These are phyloP conservation scores for Spodoptera litura DNA, from an alignment of 1,140 invertebrate species.

Conservation along the genomic window DNA sequence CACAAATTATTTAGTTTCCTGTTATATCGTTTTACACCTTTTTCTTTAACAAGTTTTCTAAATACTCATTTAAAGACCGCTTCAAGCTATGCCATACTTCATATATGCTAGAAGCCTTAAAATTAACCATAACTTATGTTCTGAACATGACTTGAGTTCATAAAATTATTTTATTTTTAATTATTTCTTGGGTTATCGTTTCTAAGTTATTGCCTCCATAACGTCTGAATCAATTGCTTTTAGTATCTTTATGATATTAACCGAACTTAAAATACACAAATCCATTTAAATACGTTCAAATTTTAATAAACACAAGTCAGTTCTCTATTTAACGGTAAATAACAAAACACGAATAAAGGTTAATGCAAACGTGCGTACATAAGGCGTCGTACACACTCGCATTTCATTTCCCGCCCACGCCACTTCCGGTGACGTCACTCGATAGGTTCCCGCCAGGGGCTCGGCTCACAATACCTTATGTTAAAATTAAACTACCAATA, in stretches of 20 bases:
- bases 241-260: too few relatives aligned
- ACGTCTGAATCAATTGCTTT: too few relatives aligned
- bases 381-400: constrained; percentile 45
- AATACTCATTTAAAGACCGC: constrained; percentile 3
- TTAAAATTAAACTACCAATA: constrained; percentile 22
- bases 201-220: too few relatives aligned
- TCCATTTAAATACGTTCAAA: too few relatives aligned
- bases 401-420: constrained; percentile 55
- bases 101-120: background rate
- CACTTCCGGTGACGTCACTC: constrained; percentile 53
- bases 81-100: background rate
- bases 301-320: too few relatives aligned
- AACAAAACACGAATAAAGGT: constrained; percentile 26
- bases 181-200: too few relatives aligned
- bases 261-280: too few relatives aligned
- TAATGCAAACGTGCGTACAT: constrained; percentile 38
- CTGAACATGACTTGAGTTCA: too few relatives aligned
- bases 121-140: too few relatives aligned
- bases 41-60: background rate
- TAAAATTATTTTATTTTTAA: too few relatives aligned
- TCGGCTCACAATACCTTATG: constrained; percentile 19
- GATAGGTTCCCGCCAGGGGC: constrained; percentile 48
- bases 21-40: background rate
- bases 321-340: background rate
- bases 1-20: too few relatives aligned